Conservation (phyloP, 2,888 invertebrate species). For the Tanaodytes sp. region DNA sequence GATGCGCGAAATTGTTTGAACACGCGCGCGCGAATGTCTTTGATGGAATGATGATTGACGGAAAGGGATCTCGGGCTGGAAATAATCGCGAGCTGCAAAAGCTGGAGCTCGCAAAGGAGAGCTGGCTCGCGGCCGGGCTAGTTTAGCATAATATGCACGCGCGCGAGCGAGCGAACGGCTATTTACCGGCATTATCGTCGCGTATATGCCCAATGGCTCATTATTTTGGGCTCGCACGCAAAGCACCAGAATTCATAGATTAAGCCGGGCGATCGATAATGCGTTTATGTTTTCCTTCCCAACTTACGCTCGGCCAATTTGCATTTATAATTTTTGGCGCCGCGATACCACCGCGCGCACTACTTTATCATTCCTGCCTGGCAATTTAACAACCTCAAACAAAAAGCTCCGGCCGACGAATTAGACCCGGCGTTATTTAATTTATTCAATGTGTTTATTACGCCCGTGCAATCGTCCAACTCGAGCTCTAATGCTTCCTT, state of each 20-base stretch:
- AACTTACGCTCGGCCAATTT: constrained; percentile 39
- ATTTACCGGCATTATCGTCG: constrained; percentile 45
- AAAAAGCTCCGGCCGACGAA: not conserved
- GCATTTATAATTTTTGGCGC: constrained; percentile 39
- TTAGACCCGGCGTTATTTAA: constrained; percentile 19
- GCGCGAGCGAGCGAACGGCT: constrained; percentile 16
- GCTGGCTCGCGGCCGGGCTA: constrained; percentile 27
- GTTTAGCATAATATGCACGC: constrained; percentile 45
- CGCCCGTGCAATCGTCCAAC: not conserved
- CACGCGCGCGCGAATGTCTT: constrained; percentile 15
- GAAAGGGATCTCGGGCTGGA: not conserved
- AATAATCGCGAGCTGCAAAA: constrained; percentile 10
- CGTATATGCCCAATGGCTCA: constrained; percentile 27
- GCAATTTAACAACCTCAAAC: constrained; percentile 20
- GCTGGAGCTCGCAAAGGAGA: constrained; percentile 10
- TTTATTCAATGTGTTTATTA: constrained; percentile 13
- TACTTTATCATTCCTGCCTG: constrained; percentile 31
- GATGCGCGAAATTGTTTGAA: no score
- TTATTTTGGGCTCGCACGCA: constrained; percentile 38
- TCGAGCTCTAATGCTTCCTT: not conserved
- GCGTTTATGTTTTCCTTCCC: constrained; percentile 45
- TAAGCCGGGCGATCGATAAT: constrained; percentile 41
- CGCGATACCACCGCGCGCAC: constrained; percentile 14
- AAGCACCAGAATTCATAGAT: constrained; percentile 42
- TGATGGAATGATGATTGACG: constrained; percentile 14